phyloP scores from a whole-genome alignment of 2,797 vertebrate genomes.

The Peromyscus melanophrys region DNA sequence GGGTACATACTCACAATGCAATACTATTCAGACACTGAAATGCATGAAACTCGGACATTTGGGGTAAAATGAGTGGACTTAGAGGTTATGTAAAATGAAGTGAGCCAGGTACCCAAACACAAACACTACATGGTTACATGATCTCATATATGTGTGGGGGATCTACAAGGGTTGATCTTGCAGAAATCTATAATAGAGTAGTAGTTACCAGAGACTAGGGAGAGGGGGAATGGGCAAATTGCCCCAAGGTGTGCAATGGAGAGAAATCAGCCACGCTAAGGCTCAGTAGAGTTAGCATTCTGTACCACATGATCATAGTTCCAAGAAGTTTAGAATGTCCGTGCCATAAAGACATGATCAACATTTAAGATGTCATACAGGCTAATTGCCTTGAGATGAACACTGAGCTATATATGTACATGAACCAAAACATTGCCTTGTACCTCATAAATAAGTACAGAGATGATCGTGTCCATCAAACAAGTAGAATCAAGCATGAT shows the following conservation, averaged over 20 bases:
- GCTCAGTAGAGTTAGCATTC: background rate
- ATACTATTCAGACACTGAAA: background rate
- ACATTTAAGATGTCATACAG: background rate
- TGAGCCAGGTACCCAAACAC: background rate
- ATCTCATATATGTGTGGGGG: background rate
- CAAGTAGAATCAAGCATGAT: background rate
- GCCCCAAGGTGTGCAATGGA: background rate
- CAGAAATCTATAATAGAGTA: background rate
- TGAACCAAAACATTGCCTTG: background rate
- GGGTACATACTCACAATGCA: background rate
- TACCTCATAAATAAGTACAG: background rate
- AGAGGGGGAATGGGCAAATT: background rate
- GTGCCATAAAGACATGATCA: background rate
- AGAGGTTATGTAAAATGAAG: background rate
- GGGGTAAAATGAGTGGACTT: background rate
- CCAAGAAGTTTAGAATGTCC: background rate
- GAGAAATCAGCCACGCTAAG: background rate
- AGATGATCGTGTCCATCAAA: background rate
- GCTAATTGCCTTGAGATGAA: background rate
- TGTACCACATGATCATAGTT: background rate
- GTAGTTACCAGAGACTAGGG: background rate
- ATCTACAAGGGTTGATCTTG: background rate
- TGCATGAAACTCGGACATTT: background rate
- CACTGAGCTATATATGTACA: background rate
- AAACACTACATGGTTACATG: background rate